These are phyloP conservation scores for Invenusta paracnida DNA, from an alignment of 2,888 invertebrate species.

Conservation along the genomic window DNA sequence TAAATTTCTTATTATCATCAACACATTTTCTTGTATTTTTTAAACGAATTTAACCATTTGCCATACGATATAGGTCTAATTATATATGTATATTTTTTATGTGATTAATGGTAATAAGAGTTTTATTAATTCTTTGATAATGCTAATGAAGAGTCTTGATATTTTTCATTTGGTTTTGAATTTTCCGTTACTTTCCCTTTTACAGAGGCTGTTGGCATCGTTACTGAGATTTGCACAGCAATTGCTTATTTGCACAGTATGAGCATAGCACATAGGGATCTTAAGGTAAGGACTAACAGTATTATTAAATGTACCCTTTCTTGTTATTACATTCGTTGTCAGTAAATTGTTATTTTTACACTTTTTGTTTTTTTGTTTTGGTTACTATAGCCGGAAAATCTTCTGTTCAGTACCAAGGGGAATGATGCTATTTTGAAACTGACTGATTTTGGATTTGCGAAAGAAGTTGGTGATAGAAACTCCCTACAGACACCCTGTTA, in stretches of 20 bases:
- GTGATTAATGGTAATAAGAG: too few relatives aligned
- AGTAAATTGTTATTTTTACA: too few relatives aligned
- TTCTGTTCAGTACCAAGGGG: conserved; percentile 72
- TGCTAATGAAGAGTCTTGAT: too few relatives aligned
- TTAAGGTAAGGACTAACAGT: conserved; percentile 77
- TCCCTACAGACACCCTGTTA: conserved; percentile 95
- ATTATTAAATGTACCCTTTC: too few relatives aligned
- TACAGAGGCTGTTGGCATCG: conserved; percentile 83
- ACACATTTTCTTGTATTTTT: too few relatives aligned
- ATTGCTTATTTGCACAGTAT: conserved; percentile 85
- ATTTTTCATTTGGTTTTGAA: too few relatives aligned
- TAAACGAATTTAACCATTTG: too few relatives aligned
- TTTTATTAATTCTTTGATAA: too few relatives aligned
- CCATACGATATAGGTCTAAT: too few relatives aligned
- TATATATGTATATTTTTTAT: too few relatives aligned
- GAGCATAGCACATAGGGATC: conserved; percentile 91
- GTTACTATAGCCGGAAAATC: conserved; percentile 70
- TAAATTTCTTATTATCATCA: too few relatives aligned
- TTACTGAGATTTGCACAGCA: conserved; percentile 90
- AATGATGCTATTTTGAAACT: conserved; percentile 80
- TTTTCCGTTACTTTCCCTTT: conserved; percentile 45
- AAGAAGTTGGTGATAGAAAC: conserved; percentile 79
- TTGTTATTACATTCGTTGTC: background rate
- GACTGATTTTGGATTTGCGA: conserved; percentile 98
- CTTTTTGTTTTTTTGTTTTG: background rate